Evolutionary conservation across 2,888 invertebrate species (phyloP), one percentile per base, ranked within the genome.

Genomic region (Alitta virens): DNA sequence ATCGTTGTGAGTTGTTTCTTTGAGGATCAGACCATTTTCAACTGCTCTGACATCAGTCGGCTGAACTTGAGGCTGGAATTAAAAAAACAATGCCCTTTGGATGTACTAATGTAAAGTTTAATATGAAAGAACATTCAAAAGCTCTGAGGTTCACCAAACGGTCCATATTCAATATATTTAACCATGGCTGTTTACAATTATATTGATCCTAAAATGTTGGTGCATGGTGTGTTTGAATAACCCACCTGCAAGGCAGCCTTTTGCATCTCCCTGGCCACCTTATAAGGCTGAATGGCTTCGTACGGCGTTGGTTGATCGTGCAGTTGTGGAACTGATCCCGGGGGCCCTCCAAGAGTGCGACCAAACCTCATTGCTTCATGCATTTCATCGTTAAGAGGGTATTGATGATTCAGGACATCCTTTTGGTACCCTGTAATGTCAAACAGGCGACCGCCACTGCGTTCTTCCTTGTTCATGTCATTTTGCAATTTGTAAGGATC

Each of bases 401-500:
- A 73, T 9, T 75, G 74, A 18, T 73, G 63, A 52, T 72, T 70
- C 14, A 76, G 65, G n/a, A 76, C 76, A 58, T 74, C 74, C 26
- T 74, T 63, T 57, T 78, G 76, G 12, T 73, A 74, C 61, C 68
- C 65, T 62, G 69, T 68, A 9, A 74, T 74, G 65, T 78, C 71
- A 66, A 74, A 72, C 23, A 75, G 68, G 60, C 67, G 71, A 12
- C 74, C 69, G 1, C 74, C 77, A 52, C 72, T 68, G 12, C 65
- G 65, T 46, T 74, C 71, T 26, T 66, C 58, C 2, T 71, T 65
- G 62, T 74, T 76, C 77, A 80, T 74, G 16, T 71, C 68, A 56
- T 74, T 63, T 12, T 73, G 70, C 27, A 80, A 68, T 14, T 67
- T 64, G 52, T 78, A 73, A 0, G 80, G 80, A 51, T 73, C 70